A percentile compares a stretch with the other conserved stretches of the same genome.
Conservation (phyloP, 2,797 vertebrate genomes). For the Limosa lapponica region DNA sequence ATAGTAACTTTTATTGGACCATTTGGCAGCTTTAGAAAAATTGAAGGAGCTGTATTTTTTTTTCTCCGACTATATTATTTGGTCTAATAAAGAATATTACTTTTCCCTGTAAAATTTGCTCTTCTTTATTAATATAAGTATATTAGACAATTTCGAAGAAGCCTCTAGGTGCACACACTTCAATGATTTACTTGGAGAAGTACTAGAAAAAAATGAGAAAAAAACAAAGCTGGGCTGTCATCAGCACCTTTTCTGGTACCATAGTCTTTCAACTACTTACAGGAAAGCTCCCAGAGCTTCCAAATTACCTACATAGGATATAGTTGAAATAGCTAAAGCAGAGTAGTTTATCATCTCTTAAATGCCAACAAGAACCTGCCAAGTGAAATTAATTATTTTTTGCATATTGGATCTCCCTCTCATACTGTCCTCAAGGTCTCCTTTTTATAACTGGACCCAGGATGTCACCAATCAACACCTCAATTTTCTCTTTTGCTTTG, state of each 20-base stretch:
- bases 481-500: neutral
- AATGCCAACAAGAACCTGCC: neutral
- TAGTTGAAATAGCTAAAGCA: neutral
- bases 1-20: neutral
- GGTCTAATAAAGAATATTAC: neutral
- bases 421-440: neutral
- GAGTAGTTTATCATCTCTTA: neutral
- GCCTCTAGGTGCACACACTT: neutral
- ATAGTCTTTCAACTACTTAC: neutral
- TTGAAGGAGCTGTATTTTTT: neutral
- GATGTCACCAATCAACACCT: neutral
- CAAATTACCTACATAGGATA: neutral
- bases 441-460: neutral
- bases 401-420: neutral
- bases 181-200: neutral
- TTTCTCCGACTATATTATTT: neutral
- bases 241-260: neutral
- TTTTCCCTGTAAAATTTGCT: neutral
- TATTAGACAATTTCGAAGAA: neutral
- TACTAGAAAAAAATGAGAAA: neutral
- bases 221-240: neutral
- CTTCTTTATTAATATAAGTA: neutral
- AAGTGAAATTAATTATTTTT: neutral
- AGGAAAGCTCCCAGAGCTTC: neutral
- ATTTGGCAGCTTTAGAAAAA: neutral